phyloP scores from a whole-genome alignment of 2,888 invertebrate genomes.

The Cephus nigrinus region DNA sequence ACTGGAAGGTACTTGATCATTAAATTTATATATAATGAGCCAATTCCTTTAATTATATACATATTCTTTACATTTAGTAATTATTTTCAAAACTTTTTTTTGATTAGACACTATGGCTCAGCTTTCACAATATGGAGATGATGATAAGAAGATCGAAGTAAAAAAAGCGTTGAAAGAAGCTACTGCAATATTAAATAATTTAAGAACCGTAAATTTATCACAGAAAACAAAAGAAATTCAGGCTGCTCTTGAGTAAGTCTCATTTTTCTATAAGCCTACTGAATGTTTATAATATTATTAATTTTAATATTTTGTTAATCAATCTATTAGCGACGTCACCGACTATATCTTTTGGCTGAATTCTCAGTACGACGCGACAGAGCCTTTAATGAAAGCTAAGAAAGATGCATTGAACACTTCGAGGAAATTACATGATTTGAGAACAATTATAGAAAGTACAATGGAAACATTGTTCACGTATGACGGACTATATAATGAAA shows the following conservation, averaged over 20 bases:
- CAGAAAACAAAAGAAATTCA: conserved; percentile 60
- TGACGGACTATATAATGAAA: conserved; percentile 52
- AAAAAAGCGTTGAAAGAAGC: conserved; percentile 69
- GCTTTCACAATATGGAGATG: conserved; percentile 65
- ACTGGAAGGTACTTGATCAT: conserved; percentile 53
- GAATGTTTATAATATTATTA: neutral
- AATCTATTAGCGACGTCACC: conserved; percentile 35
- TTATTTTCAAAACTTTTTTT: neutral
- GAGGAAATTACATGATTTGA: conserved; percentile 47
- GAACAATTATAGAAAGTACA: conserved; percentile 45
- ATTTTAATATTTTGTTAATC: neutral
- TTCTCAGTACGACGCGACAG: conserved; percentile 48
- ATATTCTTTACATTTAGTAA: neutral
- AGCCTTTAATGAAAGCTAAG: conserved; percentile 41
- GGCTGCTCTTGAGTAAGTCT: conserved; percentile 54
- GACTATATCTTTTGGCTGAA: conserved; percentile 56
- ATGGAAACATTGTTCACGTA: conserved; percentile 57
- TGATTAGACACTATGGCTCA: conserved; percentile 44
- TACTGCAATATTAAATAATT: conserved; percentile 65
- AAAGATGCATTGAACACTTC: conserved; percentile 41
- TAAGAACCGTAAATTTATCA: conserved; percentile 61
- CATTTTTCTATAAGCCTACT: neutral
- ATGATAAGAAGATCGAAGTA: conserved; percentile 69
- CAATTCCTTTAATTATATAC: neutral
- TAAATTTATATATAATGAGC: neutral